Base-by-base conservation (phyloP, 2,797 vertebrate genomes). In the Alectoris magna region DNA sequence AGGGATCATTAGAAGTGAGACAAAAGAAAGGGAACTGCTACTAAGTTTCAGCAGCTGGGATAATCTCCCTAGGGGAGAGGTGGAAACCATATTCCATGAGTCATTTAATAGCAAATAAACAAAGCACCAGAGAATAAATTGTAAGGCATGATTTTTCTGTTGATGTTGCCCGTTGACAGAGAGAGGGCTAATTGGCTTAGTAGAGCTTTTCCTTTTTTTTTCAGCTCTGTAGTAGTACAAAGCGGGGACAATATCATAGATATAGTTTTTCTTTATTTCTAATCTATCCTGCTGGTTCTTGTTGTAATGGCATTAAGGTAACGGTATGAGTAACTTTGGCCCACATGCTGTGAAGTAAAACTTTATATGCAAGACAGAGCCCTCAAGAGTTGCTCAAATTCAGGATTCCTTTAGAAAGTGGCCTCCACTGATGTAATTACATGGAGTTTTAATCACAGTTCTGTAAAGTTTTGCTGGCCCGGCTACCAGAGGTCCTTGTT, bases 61-160 rank as follows among this genome's bases (percentile, higher is more conserved):
- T 96, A 91, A 95, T 93, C 95, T 96, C 84, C 91, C 92, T 68
- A 0, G 2, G 60, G 88, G 90, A 94, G 69, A 91, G 70, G 21
- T 87, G 75, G 90, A 92, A 96, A 92, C 84, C 71, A 91, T 90
- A 91, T 96, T 95, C 66, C 86, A 73, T 93, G 90, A 82, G 71
- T 97, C 96, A 95, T 93, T 96, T 96, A 93, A 92, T 93, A 82
- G 74, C 39, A 1, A 95, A 92, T 97, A 96, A 95, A 97, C 93
- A 95, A 95, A 93, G 67, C 91, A 94, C 81, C 90, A 26, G 90
- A 95, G 93, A 94, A 95, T 88, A 94, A 95, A 93, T 76, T 74
- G 41, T 64, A 87, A 86, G 49, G 87, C 63, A 22, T 94, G 38
- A 38, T 44, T 74, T 56, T 38, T 87, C 59, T 46, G 18, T 80